Base-by-base conservation (phyloP, 2,113 vertebrate genomes). In the Phoenicopterus ruber region DNA sequence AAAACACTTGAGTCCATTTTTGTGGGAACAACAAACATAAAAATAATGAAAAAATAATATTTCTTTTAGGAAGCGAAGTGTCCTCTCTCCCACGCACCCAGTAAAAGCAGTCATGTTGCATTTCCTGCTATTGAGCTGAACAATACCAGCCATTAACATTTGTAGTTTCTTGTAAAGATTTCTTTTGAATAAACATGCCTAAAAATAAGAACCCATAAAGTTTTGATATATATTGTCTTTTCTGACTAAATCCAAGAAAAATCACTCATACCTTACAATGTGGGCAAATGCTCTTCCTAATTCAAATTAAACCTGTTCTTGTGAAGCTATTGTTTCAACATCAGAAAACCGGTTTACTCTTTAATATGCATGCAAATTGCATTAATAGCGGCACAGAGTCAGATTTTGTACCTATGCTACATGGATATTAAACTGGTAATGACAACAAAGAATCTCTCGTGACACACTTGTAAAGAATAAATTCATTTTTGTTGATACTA, bases 11-110 rank as follows among this genome's bases (percentile, higher is more conserved):
- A 70, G 91, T 89, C 94, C 94, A 85, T 97, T 97, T 95, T 92
- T 90, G 84, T 86, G 95, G 97, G 98, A 98, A 98, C 97, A 96
- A 82, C 69, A 49, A 93, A 55, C 47, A 96, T 96, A 89, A 76
- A 95, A 94, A 95, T 93, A 95, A 96, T 72, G 19, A 96, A 96
- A 95, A 95, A 87, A 82, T 84, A 93, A 19, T 89, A 31, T 96
- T 94, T 97, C 73, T 82, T 84, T 91, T 72, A 8, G 46, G 73
- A 89, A 78, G 46, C 17, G 2, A 96, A 93, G 47, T 82, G 57
- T 94, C 87, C 58, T 81, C 31, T n/a, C 34, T 69, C 87, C 92
- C 50, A 59, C 24, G 22, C 72, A 57, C 55, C 82, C 85, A 71
- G 46, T 86, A 89, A 81, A 95, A 88, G 55, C 93, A 92, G 57